phyloP scores from a whole-genome alignment of 2,888 invertebrate species.

The Cenopis cana region DNA sequence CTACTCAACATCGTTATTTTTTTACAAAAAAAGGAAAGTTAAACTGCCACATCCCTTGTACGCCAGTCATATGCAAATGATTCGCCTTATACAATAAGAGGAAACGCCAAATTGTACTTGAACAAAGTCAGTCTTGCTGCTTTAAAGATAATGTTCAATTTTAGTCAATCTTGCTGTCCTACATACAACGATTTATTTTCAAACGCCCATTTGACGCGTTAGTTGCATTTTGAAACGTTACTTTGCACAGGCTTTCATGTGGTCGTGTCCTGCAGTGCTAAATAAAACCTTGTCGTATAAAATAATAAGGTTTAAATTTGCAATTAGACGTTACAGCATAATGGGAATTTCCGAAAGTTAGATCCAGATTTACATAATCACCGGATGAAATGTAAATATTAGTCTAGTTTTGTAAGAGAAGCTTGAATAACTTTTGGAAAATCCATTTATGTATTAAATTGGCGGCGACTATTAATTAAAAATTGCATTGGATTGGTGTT shows the following conservation, averaged over 20 bases:
- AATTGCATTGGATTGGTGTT: background rate
- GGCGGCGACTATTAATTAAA: background rate
- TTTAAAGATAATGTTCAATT: background rate
- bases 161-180: background rate
- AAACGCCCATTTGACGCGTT: conserved; percentile 5
- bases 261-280: background rate
- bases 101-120: background rate
- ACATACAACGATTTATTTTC: background rate
- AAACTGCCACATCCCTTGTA: conserved; percentile 8
- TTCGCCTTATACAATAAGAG: background rate
- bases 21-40: background rate
- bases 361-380: conserved; percentile 10
- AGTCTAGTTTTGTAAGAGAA: conserved; percentile 18
- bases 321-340: background rate
- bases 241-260: background rate
- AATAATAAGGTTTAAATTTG: background rate
- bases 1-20: background rate
- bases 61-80: conserved; percentile 22
- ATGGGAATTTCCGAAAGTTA: conserved; percentile 12
- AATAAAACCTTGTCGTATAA: background rate
- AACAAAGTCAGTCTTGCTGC: background rate
- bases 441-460: background rate
- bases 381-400: conserved; percentile 21
- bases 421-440: background rate
- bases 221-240: conserved; percentile 17